These are phyloP conservation scores for Protodeltote pygarga DNA, from an alignment of 2,888 invertebrate species.

Conservation along the genomic window DNA sequence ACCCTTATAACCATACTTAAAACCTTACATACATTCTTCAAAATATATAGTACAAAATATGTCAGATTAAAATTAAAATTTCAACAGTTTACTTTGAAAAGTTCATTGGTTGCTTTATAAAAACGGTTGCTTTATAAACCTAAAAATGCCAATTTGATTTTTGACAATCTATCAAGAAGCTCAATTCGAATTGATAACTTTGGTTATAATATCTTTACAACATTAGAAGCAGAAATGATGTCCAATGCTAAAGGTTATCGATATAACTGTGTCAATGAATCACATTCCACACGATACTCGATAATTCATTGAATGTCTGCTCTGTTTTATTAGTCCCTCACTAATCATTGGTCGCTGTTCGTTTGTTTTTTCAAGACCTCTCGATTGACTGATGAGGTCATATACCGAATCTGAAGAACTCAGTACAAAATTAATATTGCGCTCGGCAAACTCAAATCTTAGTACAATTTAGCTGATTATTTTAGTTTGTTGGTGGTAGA, in stretches of 20 bases:
- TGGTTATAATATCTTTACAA: background rate
- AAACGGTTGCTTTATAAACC: too few relatives aligned
- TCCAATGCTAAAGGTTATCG: constrained; percentile 55
- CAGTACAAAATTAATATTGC: constrained; percentile 42
- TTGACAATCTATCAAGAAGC: too few relatives aligned
- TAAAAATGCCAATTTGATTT: too few relatives aligned
- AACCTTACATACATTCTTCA: too few relatives aligned
- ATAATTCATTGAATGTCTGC: constrained; percentile 43
- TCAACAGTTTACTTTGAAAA: too few relatives aligned
- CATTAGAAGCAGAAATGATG: constrained; percentile 34
- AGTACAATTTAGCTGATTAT: constrained; percentile 3
- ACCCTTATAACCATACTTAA: too few relatives aligned
- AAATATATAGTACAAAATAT: too few relatives aligned
- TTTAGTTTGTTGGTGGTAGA: constrained; percentile 1
- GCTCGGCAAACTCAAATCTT: constrained; percentile 12
- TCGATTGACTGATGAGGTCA: constrained; percentile 59
- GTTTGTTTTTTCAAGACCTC: constrained; percentile 53
- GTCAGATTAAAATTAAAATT: too few relatives aligned
- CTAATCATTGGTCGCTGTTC: constrained; percentile 58
- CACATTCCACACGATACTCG: constrained; percentile 35
- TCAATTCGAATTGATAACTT: too few relatives aligned
- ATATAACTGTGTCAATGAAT: constrained; percentile 49
- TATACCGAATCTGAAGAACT: constrained; percentile 45
- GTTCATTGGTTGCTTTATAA: too few relatives aligned
- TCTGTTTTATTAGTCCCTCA: constrained; percentile 52